phyloP scores from a whole-genome alignment of 2,888 invertebrate species.

The Pasiphila rectangulata region DNA sequence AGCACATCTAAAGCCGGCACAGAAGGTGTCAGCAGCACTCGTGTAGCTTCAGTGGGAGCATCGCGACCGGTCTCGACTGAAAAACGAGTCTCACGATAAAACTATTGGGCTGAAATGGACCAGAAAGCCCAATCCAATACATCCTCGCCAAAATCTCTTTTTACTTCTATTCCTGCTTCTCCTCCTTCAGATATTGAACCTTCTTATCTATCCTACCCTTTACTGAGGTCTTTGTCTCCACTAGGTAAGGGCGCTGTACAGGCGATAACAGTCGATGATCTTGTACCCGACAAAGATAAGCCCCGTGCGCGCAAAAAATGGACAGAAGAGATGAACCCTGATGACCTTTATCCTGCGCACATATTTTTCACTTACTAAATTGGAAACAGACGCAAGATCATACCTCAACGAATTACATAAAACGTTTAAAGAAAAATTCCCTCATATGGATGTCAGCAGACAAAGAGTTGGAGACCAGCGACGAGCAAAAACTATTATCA shows the following conservation, averaged over 20 bases:
- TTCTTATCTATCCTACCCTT: too few relatives aligned
- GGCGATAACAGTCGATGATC: not conserved
- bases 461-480: slow-evolving; percentile 16
- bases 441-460: slow-evolving; percentile 9
- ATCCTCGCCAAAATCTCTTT: slow-evolving; percentile 1
- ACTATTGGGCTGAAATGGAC: not conserved
- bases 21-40: not conserved
- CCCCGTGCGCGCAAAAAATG: not conserved
- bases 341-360: slow-evolving; percentile 12
- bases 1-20: not conserved
- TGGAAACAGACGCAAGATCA: not conserved
- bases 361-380: not conserved
- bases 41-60: not conserved
- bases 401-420: slow-evolving; percentile 13
- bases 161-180: not conserved
- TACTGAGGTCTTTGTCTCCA: not conserved
- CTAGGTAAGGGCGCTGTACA: not conserved
- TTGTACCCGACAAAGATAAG: not conserved
- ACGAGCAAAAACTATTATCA: not conserved
- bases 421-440: slow-evolving; percentile 5
- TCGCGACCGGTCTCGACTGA: not conserved
- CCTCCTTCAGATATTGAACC: not conserved
- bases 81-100: not conserved
- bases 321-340: slow-evolving; percentile 13
- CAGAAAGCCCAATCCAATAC: not conserved